A percentile compares a stretch with the other conserved stretches of the same genome.
Evolutionary conservation across 2,888 invertebrate genomes (phyloP).

Genomic region (Sminthurinus aureus): DNA sequence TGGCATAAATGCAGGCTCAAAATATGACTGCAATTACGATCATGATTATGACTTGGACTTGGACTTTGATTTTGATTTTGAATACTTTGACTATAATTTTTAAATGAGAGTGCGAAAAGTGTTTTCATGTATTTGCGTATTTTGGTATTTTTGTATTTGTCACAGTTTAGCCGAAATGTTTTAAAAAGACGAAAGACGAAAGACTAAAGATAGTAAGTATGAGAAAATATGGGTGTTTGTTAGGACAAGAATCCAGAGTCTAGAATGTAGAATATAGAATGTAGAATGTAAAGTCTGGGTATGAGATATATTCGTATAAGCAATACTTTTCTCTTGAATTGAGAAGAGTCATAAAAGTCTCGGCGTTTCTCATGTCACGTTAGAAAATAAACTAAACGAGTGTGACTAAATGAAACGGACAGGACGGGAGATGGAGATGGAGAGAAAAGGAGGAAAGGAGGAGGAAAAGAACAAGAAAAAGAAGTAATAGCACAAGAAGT

Average conservation of each 20-base stretch:
- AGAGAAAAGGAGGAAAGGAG: not conserved
- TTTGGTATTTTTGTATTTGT: too few relatives aligned
- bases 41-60: too few relatives aligned
- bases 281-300: not conserved
- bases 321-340: not conserved
- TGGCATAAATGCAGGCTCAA: too few relatives aligned
- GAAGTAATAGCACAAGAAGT: too few relatives aligned
- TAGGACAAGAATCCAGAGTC: not conserved
- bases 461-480: not conserved
- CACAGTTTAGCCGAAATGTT: too few relatives aligned
- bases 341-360: not conserved
- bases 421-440: not conserved
- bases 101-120: too few relatives aligned
- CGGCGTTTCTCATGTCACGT: not conserved
- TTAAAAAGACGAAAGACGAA: not conserved
- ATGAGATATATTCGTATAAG: not conserved
- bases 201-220: not conserved
- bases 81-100: too few relatives aligned
- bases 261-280: not conserved
- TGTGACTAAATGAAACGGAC: not conserved
- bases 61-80: too few relatives aligned
- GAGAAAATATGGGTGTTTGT: not conserved
- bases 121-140: too few relatives aligned
- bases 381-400: not conserved
- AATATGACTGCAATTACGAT: too few relatives aligned